Base-by-base conservation (phyloP, 2,113 vertebrate species). In the Ceuthmochares aereus region DNA sequence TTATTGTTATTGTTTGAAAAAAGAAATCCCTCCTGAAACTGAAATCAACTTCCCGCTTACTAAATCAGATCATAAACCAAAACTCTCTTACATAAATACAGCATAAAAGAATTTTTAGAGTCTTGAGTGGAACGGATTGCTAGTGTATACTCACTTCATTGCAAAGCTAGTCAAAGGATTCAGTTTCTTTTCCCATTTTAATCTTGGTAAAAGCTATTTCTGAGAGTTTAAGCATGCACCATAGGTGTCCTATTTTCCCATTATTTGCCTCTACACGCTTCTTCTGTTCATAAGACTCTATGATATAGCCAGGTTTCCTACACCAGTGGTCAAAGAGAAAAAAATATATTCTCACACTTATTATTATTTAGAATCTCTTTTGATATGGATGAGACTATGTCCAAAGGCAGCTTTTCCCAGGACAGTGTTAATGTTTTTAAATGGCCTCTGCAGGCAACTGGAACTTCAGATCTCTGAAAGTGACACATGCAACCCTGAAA, bases 351-450 rank as follows among this genome's bases (percentile, higher is more conserved):
- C 88, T 97, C 95, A 96, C 94, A 91, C 78, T 96, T 96, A 96
- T 96, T 98, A 91, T 96, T 97, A 94, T 97, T 98, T 97, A 88
- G 91, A 95, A 96, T 98, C 93, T 95, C 90, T 86, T 97, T 98
- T 98, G 81, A 97, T 96, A 95, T 95, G 93, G 72, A 93, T 97
- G 83, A 97, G 89, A 92, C 94, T 91, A 93, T 94, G 79, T 93
- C 62, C 36, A 93, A 97, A 87, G 89, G 49, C 87, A 88, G 70
- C 86, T 95, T 97, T 97, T 95, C 92, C 94, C 90, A 96, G 80
- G 91, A 82, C 52, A 95, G 58, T 16, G 16, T 78, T 96, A 79
- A 93, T 82, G 87, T 97, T 97, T 98, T 98, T 96, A 94, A 95
- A 94, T 94, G 47, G 75, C 47, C 70, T 95, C 91, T 96, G 56